Conservation (phyloP, 2,113 vertebrate genomes). For the Gallinago media region DNA sequence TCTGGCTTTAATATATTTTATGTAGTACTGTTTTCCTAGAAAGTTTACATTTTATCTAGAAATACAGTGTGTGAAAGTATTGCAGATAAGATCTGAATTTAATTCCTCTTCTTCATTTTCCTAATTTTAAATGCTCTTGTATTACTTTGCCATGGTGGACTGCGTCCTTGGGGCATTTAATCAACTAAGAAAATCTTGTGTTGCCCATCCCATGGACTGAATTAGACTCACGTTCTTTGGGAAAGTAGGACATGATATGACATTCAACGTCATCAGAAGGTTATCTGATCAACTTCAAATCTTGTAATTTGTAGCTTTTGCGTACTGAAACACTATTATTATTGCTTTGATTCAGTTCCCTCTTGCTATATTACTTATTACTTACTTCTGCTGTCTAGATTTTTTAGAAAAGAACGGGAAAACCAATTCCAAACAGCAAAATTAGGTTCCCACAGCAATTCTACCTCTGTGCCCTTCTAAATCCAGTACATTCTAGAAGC, state of each 20-base stretch:
- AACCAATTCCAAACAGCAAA: background rate
- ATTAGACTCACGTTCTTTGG: background rate
- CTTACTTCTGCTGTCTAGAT: background rate
- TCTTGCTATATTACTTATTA: background rate
- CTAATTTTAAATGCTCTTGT: background rate
- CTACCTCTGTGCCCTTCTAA: background rate
- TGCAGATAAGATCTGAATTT: background rate
- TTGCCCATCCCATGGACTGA: background rate
- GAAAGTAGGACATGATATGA: background rate
- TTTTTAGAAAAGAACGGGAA: background rate
- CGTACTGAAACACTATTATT: background rate
- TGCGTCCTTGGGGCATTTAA: background rate
- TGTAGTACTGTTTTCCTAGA: background rate
- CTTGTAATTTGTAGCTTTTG: background rate
- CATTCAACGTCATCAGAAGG: background rate
- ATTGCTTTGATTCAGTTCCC: background rate
- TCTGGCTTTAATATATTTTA: background rate
- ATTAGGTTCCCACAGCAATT: background rate
- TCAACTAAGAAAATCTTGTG: background rate
- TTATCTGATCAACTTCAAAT: background rate
- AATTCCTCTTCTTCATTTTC: background rate
- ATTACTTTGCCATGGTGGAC: background rate
- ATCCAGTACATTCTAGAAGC: background rate
- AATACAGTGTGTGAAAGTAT: background rate
- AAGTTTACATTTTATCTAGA: background rate